These are phyloP conservation scores for Drosophila biarmipes DNA, from an alignment of 1,140 invertebrate genomes.

Conservation along the genomic window DNA sequence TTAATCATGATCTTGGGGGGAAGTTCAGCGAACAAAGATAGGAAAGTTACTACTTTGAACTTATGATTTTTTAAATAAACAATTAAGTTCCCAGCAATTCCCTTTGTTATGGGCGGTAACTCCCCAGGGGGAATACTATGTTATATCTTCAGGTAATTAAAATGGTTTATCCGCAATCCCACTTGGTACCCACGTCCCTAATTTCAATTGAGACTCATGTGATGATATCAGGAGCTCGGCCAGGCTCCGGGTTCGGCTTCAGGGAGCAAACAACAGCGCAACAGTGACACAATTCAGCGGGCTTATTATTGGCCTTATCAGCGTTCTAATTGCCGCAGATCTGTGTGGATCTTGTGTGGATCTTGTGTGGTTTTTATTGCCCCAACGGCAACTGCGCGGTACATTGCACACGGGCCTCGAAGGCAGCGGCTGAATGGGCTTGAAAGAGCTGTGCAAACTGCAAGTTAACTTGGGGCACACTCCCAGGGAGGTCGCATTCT, in stretches of 20 bases:
- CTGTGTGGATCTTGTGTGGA: too few relatives aligned
- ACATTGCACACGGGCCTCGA: background rate
- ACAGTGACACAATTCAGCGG: background rate
- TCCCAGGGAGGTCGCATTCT: background rate
- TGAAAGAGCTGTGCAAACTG: background rate
- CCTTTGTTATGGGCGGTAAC: background rate
- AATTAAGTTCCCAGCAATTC: background rate
- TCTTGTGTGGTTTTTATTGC: background rate
- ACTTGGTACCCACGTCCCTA: background rate
- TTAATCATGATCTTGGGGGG: too few relatives aligned
- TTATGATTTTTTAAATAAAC: too few relatives aligned
- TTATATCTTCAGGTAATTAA: background rate
- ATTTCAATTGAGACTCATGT: background rate
- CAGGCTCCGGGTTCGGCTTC: background rate
- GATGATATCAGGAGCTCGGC: background rate
- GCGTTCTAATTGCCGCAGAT: background rate
- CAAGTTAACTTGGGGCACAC: constrained; percentile 1
- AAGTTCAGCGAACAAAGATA: too few relatives aligned
- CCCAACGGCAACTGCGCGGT: background rate
- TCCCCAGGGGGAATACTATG: background rate
- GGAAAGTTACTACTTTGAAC: too few relatives aligned
- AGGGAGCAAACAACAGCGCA: background rate
- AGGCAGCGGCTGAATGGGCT: background rate
- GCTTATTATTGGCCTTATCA: constrained; percentile 10
- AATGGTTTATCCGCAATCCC: background rate